A percentile compares a stretch with the other conserved stretches of the same genome.
phyloP scores from a whole-genome alignment of 2,113 vertebrate species.

The Cygnus atratus region DNA sequence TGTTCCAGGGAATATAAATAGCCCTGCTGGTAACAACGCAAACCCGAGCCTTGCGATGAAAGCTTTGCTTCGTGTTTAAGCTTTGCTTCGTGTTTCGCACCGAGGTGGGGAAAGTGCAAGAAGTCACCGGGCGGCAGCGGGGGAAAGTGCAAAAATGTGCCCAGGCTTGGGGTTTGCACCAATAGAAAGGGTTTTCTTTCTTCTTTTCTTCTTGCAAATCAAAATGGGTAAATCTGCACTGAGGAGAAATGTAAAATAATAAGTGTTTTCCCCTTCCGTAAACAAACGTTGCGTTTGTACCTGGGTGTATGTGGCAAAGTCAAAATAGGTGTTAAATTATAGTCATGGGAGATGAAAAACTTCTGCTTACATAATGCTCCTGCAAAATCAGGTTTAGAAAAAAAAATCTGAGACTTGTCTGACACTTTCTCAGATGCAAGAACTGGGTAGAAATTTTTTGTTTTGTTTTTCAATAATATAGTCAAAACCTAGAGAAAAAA shows the following conservation, averaged over 20 bases:
- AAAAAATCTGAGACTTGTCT: neutral
- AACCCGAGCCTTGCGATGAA: slow-evolving; percentile 50
- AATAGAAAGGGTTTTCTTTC: neutral
- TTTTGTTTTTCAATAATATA: neutral
- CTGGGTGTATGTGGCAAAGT: neutral
- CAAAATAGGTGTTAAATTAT: neutral
- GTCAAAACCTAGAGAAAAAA: neutral
- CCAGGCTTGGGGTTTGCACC: neutral
- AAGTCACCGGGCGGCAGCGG: neutral
- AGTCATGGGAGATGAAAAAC: neutral
- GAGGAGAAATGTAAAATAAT: neutral
- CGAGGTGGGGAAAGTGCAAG: neutral
- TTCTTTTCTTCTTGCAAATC: neutral
- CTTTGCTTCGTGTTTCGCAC: neutral
- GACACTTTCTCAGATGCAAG: neutral
- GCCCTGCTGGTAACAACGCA: neutral
- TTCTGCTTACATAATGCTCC: neutral
- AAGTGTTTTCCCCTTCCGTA: neutral
- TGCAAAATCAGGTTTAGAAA: neutral
- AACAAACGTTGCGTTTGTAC: neutral
- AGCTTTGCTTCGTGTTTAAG: neutral
- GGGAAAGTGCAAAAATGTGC: neutral
- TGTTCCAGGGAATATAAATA: slow-evolving; percentile 74
- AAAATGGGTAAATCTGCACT: neutral
- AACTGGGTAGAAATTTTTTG: neutral